Conservation (phyloP, 1,140 invertebrate genomes). For the Drosophila prosaltans region DNA sequence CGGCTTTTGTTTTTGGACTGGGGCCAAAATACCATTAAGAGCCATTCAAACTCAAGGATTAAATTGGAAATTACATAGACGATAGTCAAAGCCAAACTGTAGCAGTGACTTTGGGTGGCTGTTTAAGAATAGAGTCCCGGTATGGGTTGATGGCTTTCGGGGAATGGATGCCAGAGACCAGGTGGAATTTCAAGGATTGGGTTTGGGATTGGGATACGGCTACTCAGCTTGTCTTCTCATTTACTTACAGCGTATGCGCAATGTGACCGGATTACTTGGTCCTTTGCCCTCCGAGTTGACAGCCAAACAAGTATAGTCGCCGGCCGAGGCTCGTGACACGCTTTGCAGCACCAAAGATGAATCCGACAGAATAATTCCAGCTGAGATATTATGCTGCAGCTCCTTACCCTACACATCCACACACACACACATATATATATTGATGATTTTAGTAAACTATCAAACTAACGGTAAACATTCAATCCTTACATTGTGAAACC, state of each 20-base stretch:
- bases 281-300: conserved; percentile 92
- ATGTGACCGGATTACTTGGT: conserved; percentile 90
- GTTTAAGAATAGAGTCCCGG: neutral
- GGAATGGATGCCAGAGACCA: neutral
- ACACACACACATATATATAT: neutral
- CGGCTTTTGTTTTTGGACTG: conserved; percentile 59
- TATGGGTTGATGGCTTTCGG: neutral
- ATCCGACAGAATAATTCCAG: conserved; percentile 91
- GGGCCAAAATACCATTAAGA: conserved; percentile 76
- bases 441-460: conserved; percentile 15
- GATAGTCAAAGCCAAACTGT: conserved; percentile 72
- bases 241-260: conserved; percentile 92
- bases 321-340: conserved; percentile 90
- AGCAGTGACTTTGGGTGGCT: conserved; percentile 26
- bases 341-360: conserved; percentile 92
- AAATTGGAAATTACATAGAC: conserved; percentile 80
- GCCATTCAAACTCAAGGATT: conserved; percentile 79
- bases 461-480: conserved; percentile 26
- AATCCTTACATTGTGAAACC: conserved; percentile 92
- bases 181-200: neutral
- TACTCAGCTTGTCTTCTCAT: conserved; percentile 44
- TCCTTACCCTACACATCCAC: conserved; percentile 86
- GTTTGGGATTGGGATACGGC: conserved; percentile 26
- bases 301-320: conserved; percentile 92
- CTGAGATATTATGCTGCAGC: conserved; percentile 90